phyloP scores from a whole-genome alignment of 1,140 invertebrate species.

The Colletes gigas region DNA sequence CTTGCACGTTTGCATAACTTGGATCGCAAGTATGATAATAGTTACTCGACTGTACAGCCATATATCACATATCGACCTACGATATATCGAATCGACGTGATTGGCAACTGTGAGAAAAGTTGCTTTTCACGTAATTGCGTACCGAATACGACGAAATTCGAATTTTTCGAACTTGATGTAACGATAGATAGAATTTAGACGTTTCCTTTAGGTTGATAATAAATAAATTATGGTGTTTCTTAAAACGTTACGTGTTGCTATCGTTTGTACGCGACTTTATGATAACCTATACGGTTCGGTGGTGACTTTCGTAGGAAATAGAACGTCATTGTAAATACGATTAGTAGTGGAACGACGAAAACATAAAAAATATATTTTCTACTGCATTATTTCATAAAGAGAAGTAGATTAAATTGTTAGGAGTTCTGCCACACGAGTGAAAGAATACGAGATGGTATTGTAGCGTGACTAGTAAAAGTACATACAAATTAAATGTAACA shows the following conservation, averaged over 20 bases:
- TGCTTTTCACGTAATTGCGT: neutral
- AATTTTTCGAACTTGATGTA: neutral
- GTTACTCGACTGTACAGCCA: conserved; percentile 35
- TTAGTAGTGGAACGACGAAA: neutral
- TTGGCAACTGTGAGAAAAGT: neutral
- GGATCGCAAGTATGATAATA: neutral
- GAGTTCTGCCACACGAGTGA: neutral
- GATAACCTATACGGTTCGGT: neutral
- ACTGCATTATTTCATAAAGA: neutral
- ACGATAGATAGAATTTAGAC: conserved; percentile 29
- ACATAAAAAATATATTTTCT: neutral
- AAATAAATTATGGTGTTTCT: conserved; percentile 57
- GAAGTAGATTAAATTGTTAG: neutral
- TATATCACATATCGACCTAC: conserved; percentile 46
- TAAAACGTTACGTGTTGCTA: conserved; percentile 3
- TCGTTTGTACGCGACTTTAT: neutral
- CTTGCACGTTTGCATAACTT: neutral
- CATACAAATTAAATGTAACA: conserved; percentile 6
- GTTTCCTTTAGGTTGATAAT: conserved; percentile 1
- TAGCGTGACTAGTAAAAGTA: neutral
- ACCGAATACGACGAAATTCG: neutral
- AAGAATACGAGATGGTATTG: neutral
- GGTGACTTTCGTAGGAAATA: neutral
- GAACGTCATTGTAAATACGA: neutral
- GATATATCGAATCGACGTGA: conserved; percentile 8